These are phyloP conservation scores for Lathronympha strigana DNA, from an alignment of 2,888 invertebrate species.

Conservation along the genomic window DNA sequence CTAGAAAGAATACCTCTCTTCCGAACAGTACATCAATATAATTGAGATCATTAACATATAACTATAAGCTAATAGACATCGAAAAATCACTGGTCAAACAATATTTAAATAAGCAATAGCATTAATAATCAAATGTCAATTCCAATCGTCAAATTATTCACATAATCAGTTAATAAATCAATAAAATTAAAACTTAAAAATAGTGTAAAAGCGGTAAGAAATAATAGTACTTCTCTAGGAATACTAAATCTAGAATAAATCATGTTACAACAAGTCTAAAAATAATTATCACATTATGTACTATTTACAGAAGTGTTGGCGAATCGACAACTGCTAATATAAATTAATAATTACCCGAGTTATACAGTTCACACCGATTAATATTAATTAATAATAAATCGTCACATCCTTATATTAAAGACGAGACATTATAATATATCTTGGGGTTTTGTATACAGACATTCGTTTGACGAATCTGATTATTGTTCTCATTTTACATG, in stretches of 20 bases:
- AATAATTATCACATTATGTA: conserved; percentile 42
- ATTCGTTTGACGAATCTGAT: conserved; percentile 32
- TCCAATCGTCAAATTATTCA: conserved; percentile 31
- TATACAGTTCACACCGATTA: conserved; percentile 44
- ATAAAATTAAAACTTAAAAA: conserved; percentile 25
- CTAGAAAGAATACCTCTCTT: conserved; percentile 54
- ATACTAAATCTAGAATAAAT: conserved; percentile 37
- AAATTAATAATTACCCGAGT: conserved; percentile 43
- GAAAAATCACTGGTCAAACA: conserved; percentile 35
- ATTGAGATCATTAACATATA: conserved; percentile 69
- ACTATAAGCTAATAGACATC: conserved; percentile 40
- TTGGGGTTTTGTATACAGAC: conserved; percentile 23
- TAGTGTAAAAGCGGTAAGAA: conserved; percentile 39
- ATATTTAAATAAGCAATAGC: conserved; percentile 17
- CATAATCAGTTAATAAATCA: conserved; percentile 11
- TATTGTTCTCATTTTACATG: conserved; percentile 20
- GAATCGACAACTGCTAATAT: conserved; percentile 41
- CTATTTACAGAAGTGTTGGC: conserved; percentile 43
- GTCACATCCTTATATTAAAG: conserved; percentile 30
- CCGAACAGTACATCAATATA: conserved; percentile 54
- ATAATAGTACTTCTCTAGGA: conserved; percentile 34
- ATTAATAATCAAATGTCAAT: conserved; percentile 26
- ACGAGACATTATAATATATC: conserved; percentile 22
- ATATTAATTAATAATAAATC: conserved; percentile 34
- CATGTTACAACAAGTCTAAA: conserved; percentile 36